These are phyloP conservation scores for Dinothrombium tinctorium DNA, from an alignment of 1,140 invertebrate species.

Conservation along the genomic window DNA sequence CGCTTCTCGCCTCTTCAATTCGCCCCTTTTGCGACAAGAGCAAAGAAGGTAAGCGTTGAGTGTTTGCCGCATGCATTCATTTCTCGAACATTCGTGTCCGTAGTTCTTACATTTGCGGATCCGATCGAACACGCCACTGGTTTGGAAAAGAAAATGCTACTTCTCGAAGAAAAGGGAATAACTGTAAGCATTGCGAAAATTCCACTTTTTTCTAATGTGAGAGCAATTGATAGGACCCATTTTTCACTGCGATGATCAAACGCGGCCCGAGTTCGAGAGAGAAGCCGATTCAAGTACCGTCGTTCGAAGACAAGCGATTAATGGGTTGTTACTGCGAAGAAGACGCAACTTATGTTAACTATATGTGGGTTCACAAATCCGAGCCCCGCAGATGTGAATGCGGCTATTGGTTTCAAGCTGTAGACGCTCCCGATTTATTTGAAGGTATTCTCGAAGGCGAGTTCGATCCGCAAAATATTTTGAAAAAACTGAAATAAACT, in stretches of 20 bases:
- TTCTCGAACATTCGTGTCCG: too few species aligned
- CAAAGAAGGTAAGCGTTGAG: too few species aligned
- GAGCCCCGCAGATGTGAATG: constrained; percentile 73
- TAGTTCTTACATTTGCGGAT: too few species aligned
- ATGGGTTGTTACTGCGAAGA: constrained; percentile 92
- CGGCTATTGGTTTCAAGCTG: constrained; percentile 85
- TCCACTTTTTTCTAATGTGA: constrained; percentile 17
- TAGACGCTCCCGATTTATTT: constrained; percentile 28
- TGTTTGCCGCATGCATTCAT: too few species aligned
- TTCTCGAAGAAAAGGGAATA: constrained; percentile 58
- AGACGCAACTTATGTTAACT: constrained; percentile 59
- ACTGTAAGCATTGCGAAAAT: constrained; percentile 30
- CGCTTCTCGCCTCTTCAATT: too few species aligned
- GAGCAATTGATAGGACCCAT: constrained; percentile 40
- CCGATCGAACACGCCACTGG: constrained; percentile 78
- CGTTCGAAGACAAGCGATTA: constrained; percentile 59
- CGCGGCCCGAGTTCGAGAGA: constrained; percentile 55
- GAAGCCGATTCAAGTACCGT: constrained; percentile 64
- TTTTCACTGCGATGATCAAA: constrained; percentile 53
- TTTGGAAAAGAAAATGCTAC: constrained; percentile 61
- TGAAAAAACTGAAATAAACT: too few species aligned
- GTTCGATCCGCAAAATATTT: too few species aligned
- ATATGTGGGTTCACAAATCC: constrained; percentile 80
- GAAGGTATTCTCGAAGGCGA: too few species aligned
- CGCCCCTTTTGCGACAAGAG: too few species aligned